Evolutionary conservation across 1,140 invertebrate genomes (phyloP).

Genomic region (Calycopis cecrops): DNA sequence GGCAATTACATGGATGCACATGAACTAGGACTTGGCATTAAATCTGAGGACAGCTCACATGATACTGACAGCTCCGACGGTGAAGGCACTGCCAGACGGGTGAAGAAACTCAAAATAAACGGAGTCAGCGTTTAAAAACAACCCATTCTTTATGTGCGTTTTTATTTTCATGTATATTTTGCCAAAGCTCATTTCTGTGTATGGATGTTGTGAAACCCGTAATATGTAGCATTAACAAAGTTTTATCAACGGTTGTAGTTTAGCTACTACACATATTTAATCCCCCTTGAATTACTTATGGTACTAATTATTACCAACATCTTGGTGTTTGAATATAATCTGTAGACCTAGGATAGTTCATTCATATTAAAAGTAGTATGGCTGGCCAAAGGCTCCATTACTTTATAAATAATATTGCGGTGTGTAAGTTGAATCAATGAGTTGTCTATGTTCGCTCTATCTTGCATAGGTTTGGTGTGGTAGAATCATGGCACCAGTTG

Average conservation of each 20-base stretch:
- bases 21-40: conserved; percentile 62
- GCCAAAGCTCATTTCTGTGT: conserved; percentile 1
- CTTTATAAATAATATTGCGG: no score
- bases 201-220: conserved; percentile 7
- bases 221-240: conserved; percentile 1
- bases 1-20: conserved; percentile 77
- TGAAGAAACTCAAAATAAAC: conserved; percentile 72
- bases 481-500: no score
- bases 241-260: background rate
- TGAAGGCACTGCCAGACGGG: conserved; percentile 66
- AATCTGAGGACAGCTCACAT: conserved; percentile 70
- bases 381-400: no score
- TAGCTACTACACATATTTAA: background rate
- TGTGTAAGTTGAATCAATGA: no score
- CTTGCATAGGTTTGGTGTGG: no score
- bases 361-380: background rate
- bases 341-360: conserved; percentile 4
- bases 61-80: conserved; percentile 73
- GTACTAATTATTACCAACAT: background rate
- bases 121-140: conserved; percentile 53
- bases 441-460: no score
- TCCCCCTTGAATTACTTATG: background rate
- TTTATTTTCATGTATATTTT: conserved; percentile 8
- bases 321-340: background rate
- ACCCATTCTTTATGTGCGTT: background rate